Base-by-base conservation (phyloP, 2,888 invertebrate species). In the Coleophora flavipennella region DNA sequence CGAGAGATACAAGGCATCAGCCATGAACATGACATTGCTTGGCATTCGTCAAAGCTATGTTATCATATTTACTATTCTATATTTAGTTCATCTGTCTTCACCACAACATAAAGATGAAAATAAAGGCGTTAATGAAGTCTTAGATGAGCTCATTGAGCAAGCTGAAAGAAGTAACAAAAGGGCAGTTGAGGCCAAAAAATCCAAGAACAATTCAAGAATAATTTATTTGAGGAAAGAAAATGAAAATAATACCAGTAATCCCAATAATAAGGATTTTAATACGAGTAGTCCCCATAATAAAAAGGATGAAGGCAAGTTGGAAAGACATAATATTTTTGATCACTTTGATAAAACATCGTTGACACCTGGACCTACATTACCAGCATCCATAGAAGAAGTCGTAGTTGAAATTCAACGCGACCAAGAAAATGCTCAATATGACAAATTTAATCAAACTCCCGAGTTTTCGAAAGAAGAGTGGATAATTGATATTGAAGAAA, bases 171-270 rank as follows among this genome's bases (percentile, higher is more conserved):
- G 33, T 9, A 31, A 12, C 13, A 13, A 36, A 25, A 39, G 12
- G 14, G 37, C 13, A 32, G 33, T 41, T 10, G 42, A 40, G 25
- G 40, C 43, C 9, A 33, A 43, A 20, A 42, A 50, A 20, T 8
- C 39, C 40, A 38, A 39, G 26, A 57, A 58, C 44, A 46, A 64
- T 48, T 64, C 64, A 4, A 47, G 55, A 40, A 48, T 64, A 36
- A 58, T 57, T 42, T 56, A 50, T 36, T 38, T 63, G 8, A 11
- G 20, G 10, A 8, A 32, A 12, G 6, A 8, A 12, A 13, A 32
- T 31, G 2, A 2, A 12, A 31, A 31, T 11, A 6, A 3, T 2
- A 11, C 46, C 44, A 26, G 42, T 45, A 42, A 38, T 47, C 11
- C 33, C 45, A 8, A 38, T 45, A 38, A 41, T 45, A n/a, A 44